Conservation (phyloP, 2,113 vertebrate genomes). For the Hymenochirus boettgeri region DNA sequence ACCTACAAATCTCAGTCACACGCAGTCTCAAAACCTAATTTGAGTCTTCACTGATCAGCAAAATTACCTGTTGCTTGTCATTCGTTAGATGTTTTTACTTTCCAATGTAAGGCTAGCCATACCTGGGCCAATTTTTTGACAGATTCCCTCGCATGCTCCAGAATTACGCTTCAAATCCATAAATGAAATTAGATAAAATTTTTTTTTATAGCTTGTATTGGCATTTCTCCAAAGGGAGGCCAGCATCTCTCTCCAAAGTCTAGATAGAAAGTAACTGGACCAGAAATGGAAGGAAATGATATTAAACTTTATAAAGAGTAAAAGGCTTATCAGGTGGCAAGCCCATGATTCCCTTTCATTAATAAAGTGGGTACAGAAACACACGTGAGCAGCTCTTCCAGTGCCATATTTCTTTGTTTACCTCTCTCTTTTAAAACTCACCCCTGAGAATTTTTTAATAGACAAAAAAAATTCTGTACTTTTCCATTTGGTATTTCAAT, state of each 20-base stretch:
- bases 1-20: too few species aligned
- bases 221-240: conserved; percentile 31
- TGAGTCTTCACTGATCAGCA: too few species aligned
- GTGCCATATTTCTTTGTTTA: neutral
- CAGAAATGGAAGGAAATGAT: conserved; percentile 33
- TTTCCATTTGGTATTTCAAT: neutral
- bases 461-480: too few species aligned
- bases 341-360: conserved; percentile 18
- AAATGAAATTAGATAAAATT: conserved; percentile 1
- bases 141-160: too few species aligned
- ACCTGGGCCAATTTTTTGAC: too few species aligned
- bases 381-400: conserved; percentile 20
- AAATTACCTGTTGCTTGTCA: too few species aligned
- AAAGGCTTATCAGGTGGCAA: conserved; percentile 27
- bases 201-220: neutral
- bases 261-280: conserved; percentile 42
- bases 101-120: too few species aligned
- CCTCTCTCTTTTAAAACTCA: too few species aligned
- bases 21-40: too few species aligned
- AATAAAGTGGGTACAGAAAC: neutral
- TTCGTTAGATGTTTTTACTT: too few species aligned
- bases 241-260: conserved; percentile 21
- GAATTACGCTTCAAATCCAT: neutral
- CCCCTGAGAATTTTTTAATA: too few species aligned
- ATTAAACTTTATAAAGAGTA: conserved; percentile 17